Evolutionary conservation across 1,140 invertebrate species (phyloP), one percentile per base, ranked within the genome.

Genomic region (Drosophila albomicans): DNA sequence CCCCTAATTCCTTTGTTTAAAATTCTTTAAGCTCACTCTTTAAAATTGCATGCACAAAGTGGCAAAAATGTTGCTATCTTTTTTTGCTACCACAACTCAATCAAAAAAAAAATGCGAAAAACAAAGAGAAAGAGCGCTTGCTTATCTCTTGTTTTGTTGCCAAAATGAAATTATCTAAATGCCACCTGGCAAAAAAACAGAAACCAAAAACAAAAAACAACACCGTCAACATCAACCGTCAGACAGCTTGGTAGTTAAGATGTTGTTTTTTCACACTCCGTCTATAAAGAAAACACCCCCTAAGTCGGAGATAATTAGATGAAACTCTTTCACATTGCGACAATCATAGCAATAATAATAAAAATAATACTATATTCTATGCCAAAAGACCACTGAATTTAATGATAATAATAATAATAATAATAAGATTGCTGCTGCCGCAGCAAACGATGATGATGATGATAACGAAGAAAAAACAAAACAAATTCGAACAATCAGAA

Each of bases 401-500:
- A 52, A 73, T 43, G 46, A 38, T 46, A 43, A 58, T 63, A 38
- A 68, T 46, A 46, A 74, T 38, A 41, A 38, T 45, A 5, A 30
- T 46, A 4, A 45, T 59, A 13, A 46, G 45, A 10, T 28, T 20
- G n/a, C 35, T 8, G 5, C 30, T 3, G 30, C 3, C 30, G 30
- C 30, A 32, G 35, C 8, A 20, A 41, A 30, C n/a, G 11, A 13
- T 59, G 7, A 45, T 59, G 2, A 46, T 46, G 15, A 59, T 20
- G n/a, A 30, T 30, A 13, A 45, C 6, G 43, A 63, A 16, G 35
- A 13, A 57, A 57, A 69, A 43, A 11, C 25, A 51, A 25, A 51
- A 46, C 35, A 63, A 86, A 86, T 82, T 54, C 8, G 46, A 52
- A 52, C 58, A 67, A 62, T 88, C 70, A 68, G 62, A 73, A 88